Conservation (phyloP, 2,888 invertebrate species). For the Macrophya annulata region DNA sequence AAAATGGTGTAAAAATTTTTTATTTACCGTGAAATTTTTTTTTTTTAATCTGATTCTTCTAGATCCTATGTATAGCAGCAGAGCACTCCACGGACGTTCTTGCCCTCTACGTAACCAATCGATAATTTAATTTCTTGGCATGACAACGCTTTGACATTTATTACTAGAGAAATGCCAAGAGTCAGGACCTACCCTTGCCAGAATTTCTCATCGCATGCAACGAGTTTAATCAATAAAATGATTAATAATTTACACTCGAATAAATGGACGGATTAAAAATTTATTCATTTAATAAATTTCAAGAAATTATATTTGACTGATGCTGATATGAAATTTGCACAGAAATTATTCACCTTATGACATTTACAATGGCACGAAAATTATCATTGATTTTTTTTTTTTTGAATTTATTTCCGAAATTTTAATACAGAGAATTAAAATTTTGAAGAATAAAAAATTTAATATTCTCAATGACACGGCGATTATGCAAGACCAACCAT, state of each 20-base stretch:
- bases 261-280: neutral
- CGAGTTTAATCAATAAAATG: neutral
- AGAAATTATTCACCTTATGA: neutral
- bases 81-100: neutral
- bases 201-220: neutral
- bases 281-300: neutral
- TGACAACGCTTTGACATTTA: conserved; percentile 51
- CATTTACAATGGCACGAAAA: neutral
- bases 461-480: conserved; percentile 13
- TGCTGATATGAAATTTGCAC: neutral
- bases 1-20: neutral
- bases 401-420: neutral
- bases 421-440: neutral
- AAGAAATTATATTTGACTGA: neutral
- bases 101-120: conserved; percentile 54
- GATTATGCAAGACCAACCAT: conserved; percentile 21
- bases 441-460: neutral
- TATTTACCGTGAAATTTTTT: neutral
- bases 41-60: neutral
- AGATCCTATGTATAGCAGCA: neutral
- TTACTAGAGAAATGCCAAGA: conserved; percentile 45
- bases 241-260: neutral
- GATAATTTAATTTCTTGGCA: conserved; percentile 64
- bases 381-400: neutral
- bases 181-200: conserved; percentile 8